These are phyloP conservation scores for Ornithorhynchus anatinus DNA, from an alignment of 2,113 vertebrate species.

Conservation along the genomic window DNA sequence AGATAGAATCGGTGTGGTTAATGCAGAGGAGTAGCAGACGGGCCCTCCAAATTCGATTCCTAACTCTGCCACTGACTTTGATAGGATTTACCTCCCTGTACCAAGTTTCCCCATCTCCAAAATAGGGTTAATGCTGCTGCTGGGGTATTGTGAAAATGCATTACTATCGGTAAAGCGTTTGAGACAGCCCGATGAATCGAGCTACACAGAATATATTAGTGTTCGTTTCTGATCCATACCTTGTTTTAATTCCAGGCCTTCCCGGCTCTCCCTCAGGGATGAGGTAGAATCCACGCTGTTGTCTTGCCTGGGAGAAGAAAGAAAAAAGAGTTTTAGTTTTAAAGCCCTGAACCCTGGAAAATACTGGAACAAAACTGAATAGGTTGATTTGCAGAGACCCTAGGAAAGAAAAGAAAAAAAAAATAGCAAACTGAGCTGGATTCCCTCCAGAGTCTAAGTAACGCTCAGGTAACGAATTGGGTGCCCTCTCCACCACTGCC, in stretches of 20 bases:
- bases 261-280: constrained; percentile 76
- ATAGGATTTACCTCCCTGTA: neutral
- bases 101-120: neutral
- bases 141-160: constrained; percentile 15
- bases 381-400: neutral
- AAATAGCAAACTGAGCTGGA: neutral
- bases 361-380: neutral
- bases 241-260: constrained; percentile 81
- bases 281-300: constrained; percentile 85
- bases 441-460: too few relatives aligned
- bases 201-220: neutral
- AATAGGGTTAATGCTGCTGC: neutral
- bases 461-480: too few relatives aligned
- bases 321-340: constrained; percentile 10
- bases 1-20: neutral
- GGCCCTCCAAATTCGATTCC: neutral
- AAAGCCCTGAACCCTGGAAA: neutral
- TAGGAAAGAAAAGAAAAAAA: neutral
- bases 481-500: too few relatives aligned
- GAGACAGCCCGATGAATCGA: neutral
- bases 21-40: neutral
- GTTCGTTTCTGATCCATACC: constrained; percentile 71
- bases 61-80: neutral
- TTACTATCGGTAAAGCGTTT: constrained; percentile 9
- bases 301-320: constrained; percentile 81